Evolutionary conservation across 2,113 vertebrate species (phyloP).

Genomic region (Myiopsitta monachus): DNA sequence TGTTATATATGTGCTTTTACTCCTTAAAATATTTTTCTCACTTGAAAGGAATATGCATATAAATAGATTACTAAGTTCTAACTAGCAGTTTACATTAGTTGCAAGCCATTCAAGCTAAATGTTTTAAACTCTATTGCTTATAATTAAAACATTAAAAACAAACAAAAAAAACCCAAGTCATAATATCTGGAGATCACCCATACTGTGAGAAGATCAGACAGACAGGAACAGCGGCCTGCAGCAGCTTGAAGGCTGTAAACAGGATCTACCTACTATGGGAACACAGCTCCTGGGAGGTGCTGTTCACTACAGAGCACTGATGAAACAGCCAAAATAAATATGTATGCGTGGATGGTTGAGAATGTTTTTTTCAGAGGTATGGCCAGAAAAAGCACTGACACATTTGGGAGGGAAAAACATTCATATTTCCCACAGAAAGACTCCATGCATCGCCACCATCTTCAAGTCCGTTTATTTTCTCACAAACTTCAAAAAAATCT

Average conservation of each 20-base stretch:
- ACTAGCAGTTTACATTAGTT: background rate
- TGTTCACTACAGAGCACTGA: background rate
- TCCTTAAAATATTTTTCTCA: background rate
- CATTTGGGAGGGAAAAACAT: background rate
- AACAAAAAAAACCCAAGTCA: background rate
- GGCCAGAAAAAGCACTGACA: background rate
- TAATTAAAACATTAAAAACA: background rate
- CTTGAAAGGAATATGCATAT: background rate
- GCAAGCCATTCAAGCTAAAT: background rate
- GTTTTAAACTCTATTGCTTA: background rate
- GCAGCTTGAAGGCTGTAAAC: background rate
- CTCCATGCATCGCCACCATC: fast-evolving
- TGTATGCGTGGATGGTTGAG: no score
- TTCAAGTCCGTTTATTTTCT: background rate
- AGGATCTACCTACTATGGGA: background rate
- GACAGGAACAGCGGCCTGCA: background rate
- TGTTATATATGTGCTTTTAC: background rate
- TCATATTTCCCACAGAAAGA: background rate
- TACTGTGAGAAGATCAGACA: background rate
- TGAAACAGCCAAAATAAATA: background rate
- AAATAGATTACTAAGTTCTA: background rate
- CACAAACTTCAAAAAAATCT: background rate
- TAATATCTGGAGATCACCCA: background rate
- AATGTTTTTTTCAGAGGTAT: background rate
- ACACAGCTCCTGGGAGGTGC: background rate